Evolutionary conservation across 1,140 invertebrate species (phyloP).

Genomic region (Eriocheir sinensis): DNA sequence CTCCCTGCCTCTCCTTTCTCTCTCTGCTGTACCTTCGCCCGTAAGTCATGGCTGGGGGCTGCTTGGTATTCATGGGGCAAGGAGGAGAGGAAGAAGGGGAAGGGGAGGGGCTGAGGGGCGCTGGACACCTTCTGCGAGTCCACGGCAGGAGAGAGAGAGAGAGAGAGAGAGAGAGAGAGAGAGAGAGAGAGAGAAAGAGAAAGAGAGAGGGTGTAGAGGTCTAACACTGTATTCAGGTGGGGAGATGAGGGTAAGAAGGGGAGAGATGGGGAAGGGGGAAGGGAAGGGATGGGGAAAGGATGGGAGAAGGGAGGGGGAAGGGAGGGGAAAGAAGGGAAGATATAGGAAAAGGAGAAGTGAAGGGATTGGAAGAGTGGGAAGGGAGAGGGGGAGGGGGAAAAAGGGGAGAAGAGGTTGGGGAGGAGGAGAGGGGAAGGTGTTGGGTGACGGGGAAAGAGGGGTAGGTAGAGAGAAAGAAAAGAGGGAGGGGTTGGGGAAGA

Average conservation of each 20-base stretch:
- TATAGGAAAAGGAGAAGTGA: not conserved
- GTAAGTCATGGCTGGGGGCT: not conserved
- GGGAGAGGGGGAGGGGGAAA: not conserved
- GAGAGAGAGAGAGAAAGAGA: not conserved
- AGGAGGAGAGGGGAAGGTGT: not conserved
- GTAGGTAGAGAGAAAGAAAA: not conserved
- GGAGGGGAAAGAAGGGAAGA: not conserved
- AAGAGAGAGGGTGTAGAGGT: not conserved
- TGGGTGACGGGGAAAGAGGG: not conserved
- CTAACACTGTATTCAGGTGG: not conserved
- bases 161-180: not conserved
- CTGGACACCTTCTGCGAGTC: not conserved
- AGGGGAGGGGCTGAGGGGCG: not conserved
- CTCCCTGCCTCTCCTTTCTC: not conserved
- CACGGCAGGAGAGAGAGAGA: not conserved
- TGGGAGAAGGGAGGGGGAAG: not conserved
- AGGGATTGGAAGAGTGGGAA: not conserved
- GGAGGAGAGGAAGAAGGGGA: not conserved
- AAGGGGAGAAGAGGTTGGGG: not conserved
- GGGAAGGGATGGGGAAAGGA: not conserved
- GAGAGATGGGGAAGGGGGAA: not conserved
- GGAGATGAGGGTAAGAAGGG: not conserved
- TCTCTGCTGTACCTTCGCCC: not conserved
- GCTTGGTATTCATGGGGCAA: constrained; percentile 13
- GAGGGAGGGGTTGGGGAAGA: not conserved